These are phyloP conservation scores for Siderastrea radians DNA, from an alignment of 92 coral and sea anemone species.

Conservation along the genomic window DNA sequence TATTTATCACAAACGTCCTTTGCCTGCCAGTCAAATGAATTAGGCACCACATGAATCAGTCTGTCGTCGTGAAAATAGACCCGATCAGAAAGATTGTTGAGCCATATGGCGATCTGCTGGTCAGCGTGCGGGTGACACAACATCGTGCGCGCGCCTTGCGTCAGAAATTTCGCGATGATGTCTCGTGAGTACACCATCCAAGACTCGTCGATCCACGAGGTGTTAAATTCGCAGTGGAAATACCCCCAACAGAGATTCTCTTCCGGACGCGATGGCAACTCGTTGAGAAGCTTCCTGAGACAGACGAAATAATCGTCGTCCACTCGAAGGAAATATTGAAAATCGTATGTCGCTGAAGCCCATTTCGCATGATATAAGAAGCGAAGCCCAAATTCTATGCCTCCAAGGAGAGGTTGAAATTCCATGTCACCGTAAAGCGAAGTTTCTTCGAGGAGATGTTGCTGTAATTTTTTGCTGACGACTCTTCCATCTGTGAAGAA, in stretches of 20 bases:
- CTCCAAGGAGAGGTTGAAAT: conserved; percentile 69
- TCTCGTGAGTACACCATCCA: conserved; percentile 71
- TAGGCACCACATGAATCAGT: conserved; percentile 28
- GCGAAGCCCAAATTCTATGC: conserved; percentile 74
- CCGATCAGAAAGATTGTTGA: conserved; percentile 59
- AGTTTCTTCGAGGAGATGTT: conserved; percentile 38
- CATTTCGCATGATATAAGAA: conserved; percentile 68
- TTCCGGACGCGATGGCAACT: conserved; percentile 67
- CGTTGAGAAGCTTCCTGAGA: conserved; percentile 54
- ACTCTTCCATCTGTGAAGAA: conserved; percentile 77
- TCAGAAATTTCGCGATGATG: conserved; percentile 48
- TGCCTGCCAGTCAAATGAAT: conserved; percentile 33
- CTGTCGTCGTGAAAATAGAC: conserved; percentile 58
- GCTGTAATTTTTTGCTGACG: conserved; percentile 15
- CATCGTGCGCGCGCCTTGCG: conserved; percentile 65
- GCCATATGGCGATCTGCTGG: conserved; percentile 81
- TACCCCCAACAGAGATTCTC: conserved; percentile 68
- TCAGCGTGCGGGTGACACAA: conserved; percentile 82
- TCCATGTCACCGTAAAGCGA: conserved; percentile 54
- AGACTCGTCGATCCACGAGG: conserved; percentile 70
- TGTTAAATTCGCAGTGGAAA: conserved; percentile 55
- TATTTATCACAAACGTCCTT: conserved; percentile 41
- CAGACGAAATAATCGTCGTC: conserved; percentile 81
- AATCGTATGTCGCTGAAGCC: conserved; percentile 52
- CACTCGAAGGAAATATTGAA: conserved; percentile 58